A percentile compares a stretch with the other conserved stretches of the same genome.
phyloP scores from a whole-genome alignment of 2,888 invertebrate genomes.

The Adelognathus sp. region DNA sequence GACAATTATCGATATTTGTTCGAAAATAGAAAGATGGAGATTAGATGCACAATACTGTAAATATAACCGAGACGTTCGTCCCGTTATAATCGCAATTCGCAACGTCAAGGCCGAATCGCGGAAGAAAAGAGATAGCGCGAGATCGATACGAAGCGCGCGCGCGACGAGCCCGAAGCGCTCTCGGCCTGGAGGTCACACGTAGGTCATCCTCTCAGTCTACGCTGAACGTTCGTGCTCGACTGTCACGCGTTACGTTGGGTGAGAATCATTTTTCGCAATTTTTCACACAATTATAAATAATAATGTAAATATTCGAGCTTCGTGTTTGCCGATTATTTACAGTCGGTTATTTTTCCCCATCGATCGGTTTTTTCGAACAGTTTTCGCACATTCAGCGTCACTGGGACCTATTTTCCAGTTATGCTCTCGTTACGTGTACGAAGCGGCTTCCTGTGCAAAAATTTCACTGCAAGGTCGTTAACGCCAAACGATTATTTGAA shows the following conservation, averaged over 20 bases:
- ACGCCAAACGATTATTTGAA: background rate
- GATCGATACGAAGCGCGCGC: slow-evolving; percentile 54
- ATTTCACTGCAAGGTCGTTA: slow-evolving; percentile 58
- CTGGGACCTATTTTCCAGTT: slow-evolving; percentile 47
- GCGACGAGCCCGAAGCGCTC: slow-evolving; percentile 8
- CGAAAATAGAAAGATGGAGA: background rate
- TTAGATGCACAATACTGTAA: background rate
- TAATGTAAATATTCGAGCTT: background rate
- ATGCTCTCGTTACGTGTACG: slow-evolving; percentile 68
- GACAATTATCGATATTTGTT: background rate
- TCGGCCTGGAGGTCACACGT: slow-evolving; percentile 72
- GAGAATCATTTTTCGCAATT: slow-evolving; percentile 59
- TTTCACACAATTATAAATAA: background rate
- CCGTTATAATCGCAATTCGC: background rate
- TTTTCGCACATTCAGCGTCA: slow-evolving; percentile 18
- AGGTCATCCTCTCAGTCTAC: slow-evolving; percentile 74
- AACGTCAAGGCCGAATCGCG: slow-evolving; percentile 38
- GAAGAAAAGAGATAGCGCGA: slow-evolving; percentile 22
- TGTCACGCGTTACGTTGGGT: slow-evolving; percentile 68
- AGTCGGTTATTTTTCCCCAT: background rate
- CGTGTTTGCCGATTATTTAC: background rate
- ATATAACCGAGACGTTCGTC: background rate
- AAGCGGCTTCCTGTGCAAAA: slow-evolving; percentile 60
- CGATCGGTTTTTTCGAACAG: slow-evolving; percentile 1
- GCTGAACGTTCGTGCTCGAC: slow-evolving; percentile 67